phyloP scores from a whole-genome alignment of 2,797 vertebrate genomes.

The Limosa lapponica region DNA sequence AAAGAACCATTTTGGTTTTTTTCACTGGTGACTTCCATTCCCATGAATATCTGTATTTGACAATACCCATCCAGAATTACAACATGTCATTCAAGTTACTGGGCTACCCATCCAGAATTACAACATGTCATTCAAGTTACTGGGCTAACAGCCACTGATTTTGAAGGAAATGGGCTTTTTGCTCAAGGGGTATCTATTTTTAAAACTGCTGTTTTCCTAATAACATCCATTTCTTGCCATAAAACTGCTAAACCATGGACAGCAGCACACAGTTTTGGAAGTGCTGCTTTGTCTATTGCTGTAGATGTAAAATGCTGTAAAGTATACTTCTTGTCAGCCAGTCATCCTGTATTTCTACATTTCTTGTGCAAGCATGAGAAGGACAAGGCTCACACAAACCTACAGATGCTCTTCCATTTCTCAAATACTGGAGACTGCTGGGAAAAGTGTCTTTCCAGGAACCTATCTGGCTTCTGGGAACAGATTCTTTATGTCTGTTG shows the following conservation, averaged over 20 bases:
- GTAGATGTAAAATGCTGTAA: neutral
- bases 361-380: neutral
- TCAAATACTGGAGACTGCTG: neutral
- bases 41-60: neutral
- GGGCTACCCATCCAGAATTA: neutral
- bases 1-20: neutral
- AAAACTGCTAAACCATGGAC: neutral
- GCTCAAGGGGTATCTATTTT: neutral
- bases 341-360: neutral
- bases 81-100: neutral
- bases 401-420: neutral
- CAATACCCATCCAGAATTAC: neutral
- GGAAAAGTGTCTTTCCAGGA: neutral
- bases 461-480: neutral
- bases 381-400: neutral
- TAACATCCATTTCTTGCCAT: neutral
- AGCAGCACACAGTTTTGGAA: neutral
- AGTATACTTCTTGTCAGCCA: neutral
- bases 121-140: neutral
- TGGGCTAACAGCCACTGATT: neutral
- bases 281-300: neutral
- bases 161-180: neutral
- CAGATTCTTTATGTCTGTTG: neutral
- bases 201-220: neutral
- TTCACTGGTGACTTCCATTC: neutral